Evolutionary conservation across 53 echinoderm and acorn worm genomes (phyloP).

Genomic region (Mesocentrotus franciscanus): DNA sequence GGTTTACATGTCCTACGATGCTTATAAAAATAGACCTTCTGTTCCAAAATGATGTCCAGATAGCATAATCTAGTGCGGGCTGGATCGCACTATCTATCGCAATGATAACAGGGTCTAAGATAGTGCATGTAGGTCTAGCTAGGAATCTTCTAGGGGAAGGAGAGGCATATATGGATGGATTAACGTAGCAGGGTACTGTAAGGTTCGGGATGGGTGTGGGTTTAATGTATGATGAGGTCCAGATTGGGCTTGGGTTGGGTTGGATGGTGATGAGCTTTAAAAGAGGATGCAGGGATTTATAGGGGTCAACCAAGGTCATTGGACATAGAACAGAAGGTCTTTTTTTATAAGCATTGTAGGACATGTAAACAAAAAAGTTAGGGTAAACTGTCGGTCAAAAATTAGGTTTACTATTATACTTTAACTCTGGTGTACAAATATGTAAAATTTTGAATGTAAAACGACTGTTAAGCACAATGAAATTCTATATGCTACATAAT

Average conservation of each 20-base stretch:
- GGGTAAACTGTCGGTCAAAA: no score
- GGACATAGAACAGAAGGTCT: background rate
- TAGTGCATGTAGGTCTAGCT: background rate
- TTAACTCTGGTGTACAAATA: background rate
- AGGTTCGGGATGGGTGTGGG: background rate
- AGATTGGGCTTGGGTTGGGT: background rate
- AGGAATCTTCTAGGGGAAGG: background rate
- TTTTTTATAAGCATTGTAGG: background rate
- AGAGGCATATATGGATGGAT: background rate
- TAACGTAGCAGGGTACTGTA: background rate
- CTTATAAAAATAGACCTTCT: no score
- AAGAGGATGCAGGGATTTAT: slow-evolving; percentile 9
- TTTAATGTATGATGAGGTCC: background rate
- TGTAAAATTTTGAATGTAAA: background rate
- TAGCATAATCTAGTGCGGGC: no score
- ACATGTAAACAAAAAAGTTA: background rate
- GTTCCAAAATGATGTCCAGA: no score
- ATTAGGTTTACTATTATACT: background rate
- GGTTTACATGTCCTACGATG: no score
- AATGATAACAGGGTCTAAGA: no score
- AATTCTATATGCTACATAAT: background rate
- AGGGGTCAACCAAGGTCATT: slow-evolving; percentile 6
- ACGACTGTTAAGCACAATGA: background rate
- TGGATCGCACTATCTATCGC: no score
- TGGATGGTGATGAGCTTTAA: background rate